Evolutionary conservation across 2,113 vertebrate species (phyloP).

Genomic region (Cricetomys ansorgei): DNA sequence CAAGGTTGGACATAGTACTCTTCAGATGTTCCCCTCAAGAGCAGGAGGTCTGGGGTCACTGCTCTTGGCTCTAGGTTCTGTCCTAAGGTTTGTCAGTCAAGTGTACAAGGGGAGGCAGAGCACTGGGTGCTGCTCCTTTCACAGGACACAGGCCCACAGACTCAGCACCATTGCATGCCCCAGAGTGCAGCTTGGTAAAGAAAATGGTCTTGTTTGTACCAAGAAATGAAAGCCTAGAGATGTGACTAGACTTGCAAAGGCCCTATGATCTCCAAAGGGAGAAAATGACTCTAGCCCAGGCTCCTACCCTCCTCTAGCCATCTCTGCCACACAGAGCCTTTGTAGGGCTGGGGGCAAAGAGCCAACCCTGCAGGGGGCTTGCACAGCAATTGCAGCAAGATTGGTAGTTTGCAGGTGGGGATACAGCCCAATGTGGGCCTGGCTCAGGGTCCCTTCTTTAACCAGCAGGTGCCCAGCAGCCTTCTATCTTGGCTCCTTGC

Average conservation of each 20-base stretch:
- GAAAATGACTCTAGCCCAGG: neutral
- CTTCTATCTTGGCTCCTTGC: neutral
- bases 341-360: neutral
- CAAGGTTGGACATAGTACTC: neutral
- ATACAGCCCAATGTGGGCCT: neutral
- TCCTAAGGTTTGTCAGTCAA: neutral
- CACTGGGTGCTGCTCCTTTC: neutral
- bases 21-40: neutral
- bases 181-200: neutral
- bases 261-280: neutral
- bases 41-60: neutral
- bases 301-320: rapidly evolving
- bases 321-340: neutral
- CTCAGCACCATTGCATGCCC: neutral
- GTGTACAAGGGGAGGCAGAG: neutral
- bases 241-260: neutral
- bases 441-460: neutral
- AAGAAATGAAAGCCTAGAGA: neutral
- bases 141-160: neutral
- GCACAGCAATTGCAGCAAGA: neutral
- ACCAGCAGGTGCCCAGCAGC: neutral
- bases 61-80: neutral
- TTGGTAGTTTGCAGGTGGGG: neutral
- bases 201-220: neutral
- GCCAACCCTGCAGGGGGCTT: neutral